These are phyloP conservation scores for Hydractinia symbiolongicarpus DNA, from an alignment of 30 jellyfish, hydroid and myxozoan genomes.

Conservation along the genomic window DNA sequence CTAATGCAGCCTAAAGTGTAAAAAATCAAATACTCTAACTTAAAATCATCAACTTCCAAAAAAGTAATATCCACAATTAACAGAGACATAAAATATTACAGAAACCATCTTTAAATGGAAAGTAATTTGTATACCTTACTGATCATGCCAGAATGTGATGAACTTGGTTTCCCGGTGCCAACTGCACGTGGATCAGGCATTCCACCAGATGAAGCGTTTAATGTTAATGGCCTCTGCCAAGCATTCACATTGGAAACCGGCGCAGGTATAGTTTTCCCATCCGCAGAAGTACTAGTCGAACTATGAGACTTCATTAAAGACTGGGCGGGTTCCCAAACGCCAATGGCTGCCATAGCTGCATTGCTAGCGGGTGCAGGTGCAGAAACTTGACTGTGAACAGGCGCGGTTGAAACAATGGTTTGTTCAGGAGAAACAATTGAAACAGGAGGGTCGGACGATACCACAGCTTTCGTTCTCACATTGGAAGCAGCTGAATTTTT, in stretches of 20 bases:
- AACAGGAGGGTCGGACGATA: not conserved
- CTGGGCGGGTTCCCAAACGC: slow-evolving; percentile 98
- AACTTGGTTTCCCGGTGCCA: slow-evolving; percentile 91
- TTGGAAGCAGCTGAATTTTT: not conserved
- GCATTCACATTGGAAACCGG: slow-evolving; percentile 59
- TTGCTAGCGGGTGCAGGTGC: slow-evolving; percentile 62
- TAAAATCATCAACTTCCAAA: no score
- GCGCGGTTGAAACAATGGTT: not conserved
- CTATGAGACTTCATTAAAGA: slow-evolving; percentile 67
- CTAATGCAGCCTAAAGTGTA: slow-evolving; percentile 16
- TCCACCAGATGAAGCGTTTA: slow-evolving; percentile 42
- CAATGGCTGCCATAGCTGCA: slow-evolving; percentile 98
- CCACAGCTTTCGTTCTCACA: not conserved
- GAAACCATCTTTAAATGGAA: no score
- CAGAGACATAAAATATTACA: no score
- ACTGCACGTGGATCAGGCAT: slow-evolving; percentile 96
- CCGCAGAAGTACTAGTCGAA: slow-evolving; percentile 35
- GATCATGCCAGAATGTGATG: slow-evolving; percentile 33
- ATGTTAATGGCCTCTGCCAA: slow-evolving; percentile 87
- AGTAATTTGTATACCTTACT: not conserved
- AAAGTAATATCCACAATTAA: no score
- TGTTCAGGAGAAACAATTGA: slow-evolving; percentile 6
- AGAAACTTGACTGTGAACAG: not conserved
- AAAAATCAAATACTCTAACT: not conserved
- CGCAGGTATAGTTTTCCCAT: slow-evolving; percentile 37